A percentile compares a stretch with the other conserved stretches of the same genome.
Conservation (phyloP, 1,140 invertebrate species). For the Dufourea novaeangliae region DNA sequence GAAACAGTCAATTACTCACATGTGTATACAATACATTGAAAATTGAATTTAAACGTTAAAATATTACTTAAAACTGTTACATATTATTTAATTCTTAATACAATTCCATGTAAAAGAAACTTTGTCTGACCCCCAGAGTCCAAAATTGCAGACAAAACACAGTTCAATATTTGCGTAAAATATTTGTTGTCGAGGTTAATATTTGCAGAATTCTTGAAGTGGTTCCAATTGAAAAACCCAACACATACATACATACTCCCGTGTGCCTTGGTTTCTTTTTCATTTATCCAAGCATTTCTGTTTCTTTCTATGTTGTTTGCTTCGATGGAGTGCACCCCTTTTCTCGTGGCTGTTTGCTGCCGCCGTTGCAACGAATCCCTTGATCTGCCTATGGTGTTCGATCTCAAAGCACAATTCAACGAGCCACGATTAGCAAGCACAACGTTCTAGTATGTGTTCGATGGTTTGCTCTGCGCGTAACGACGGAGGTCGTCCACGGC, state of each 20-base stretch:
- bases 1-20: too few species aligned
- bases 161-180: neutral
- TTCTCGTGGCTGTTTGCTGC: neutral
- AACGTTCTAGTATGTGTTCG: neutral
- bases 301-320: neutral
- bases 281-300: neutral
- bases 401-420: constrained; percentile 69
- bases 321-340: too few species aligned
- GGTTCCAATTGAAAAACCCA: neutral
- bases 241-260: neutral
- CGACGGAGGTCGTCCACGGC: neutral
- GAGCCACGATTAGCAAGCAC: constrained; percentile 32
- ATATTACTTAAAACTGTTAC: too few species aligned
- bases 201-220: neutral
- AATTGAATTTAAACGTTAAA: too few species aligned
- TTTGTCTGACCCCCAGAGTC: neutral
- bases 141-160: neutral
- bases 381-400: constrained; percentile 58
- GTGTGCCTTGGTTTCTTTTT: constrained; percentile 13
- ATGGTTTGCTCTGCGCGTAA: neutral
- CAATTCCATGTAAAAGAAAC: neutral
- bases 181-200: neutral
- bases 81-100: too few species aligned
- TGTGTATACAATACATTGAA: too few species aligned
- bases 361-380: neutral